Evolutionary conservation across 1,140 invertebrate species (phyloP), one percentile per base, ranked within the genome.

Genomic region (Drosophila arawakana): DNA sequence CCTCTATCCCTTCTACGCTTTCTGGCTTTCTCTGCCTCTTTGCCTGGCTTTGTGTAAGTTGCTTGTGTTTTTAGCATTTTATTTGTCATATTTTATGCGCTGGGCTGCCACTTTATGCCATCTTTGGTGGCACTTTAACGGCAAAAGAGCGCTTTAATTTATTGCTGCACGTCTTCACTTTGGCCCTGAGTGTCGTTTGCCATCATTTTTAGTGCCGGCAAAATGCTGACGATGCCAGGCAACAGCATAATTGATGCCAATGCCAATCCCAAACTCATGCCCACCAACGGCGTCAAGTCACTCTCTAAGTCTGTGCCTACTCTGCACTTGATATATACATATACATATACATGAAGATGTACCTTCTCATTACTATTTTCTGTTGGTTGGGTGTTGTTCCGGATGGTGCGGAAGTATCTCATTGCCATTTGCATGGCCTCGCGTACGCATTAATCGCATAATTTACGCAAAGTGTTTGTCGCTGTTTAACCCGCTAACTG

Each of bases 171-270:
- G 69, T 79, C 79, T 66, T 65, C 43, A 65, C 50, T 47, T 68
- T 75, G 79, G 63, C 57, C 46, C 65, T 47, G 61, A 60, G 80
- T 62, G 52, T 68, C 78, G 58, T 54, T 76, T 63, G 66, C 55
- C 73, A 76, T 76, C 76, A 72, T 57, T 84, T 78, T 84, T 67
- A 63, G 73, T 70, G 77, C 13, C 65, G 37, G 61, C 57, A 73
- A 73, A 76, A 73, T 37, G 62, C 62, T 72, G 73, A 66, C 54
- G 55, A 44, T 65, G 72, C 43, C 47, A 71, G 39, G 25, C 39
- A 43, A 65, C 76, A 49, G 71, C 46, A 67, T 81, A 81, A 82
- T 82, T 82, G 66, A 80, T 80, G 78, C 72, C 71, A 63, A 57
- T 78, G 63, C 61, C 69, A 71, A 75, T 39, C 49, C 30, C 52